These are phyloP conservation scores for Toxostoma redivivum DNA, from an alignment of 2,113 vertebrate genomes.

Conservation along the genomic window DNA sequence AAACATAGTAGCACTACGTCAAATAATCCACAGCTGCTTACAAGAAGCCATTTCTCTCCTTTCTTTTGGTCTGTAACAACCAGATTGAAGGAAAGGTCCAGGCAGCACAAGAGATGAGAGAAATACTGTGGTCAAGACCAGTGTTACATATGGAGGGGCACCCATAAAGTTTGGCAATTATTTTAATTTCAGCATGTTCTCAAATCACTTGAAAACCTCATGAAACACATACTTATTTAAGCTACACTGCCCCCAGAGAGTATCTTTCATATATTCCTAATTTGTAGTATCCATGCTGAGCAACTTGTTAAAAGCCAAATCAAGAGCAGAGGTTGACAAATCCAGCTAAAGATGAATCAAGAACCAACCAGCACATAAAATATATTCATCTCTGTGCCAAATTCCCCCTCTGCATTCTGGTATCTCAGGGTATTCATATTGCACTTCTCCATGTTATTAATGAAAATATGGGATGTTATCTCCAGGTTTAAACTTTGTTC, in stretches of 20 bases:
- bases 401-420: background rate
- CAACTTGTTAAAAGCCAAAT: background rate
- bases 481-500: background rate
- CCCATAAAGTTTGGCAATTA: background rate
- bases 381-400: background rate
- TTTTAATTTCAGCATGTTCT: background rate
- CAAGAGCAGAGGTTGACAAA: background rate
- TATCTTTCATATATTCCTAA: background rate
- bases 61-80: background rate
- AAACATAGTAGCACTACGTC: background rate
- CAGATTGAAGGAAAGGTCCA: background rate
- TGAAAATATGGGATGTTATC: background rate
- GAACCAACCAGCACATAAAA: background rate
- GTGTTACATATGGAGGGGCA: background rate
- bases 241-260: accelerated
- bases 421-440: background rate
- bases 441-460: background rate
- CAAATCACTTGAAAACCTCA: background rate
- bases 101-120: background rate
- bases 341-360: background rate
- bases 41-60: background rate
- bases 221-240: background rate
- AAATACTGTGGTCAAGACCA: background rate
- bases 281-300: background rate
- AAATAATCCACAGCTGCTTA: background rate